Evolutionary conservation across 1,140 invertebrate species (phyloP).

Genomic region (Asbolus verrucosus): DNA sequence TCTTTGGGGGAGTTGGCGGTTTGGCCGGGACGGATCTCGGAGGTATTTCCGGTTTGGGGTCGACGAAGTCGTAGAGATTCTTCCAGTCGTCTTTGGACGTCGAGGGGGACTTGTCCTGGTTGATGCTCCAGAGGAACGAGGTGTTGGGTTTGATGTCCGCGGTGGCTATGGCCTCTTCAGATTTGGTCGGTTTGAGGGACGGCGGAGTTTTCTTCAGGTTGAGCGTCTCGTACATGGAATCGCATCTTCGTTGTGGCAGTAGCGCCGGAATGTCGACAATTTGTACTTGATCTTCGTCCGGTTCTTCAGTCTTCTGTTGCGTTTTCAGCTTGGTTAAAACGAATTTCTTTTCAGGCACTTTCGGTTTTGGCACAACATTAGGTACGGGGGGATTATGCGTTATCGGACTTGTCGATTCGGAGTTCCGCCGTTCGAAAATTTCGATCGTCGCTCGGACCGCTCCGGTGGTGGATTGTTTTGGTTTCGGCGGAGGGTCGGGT

Average conservation of each 20-base stretch:
- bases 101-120: conserved; percentile 45
- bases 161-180: conserved; percentile 32
- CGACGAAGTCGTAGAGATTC: conserved; percentile 37
- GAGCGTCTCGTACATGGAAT: conserved; percentile 59
- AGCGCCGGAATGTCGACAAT: no score
- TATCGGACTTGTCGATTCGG: background rate
- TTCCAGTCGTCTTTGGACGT: conserved; percentile 31
- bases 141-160: conserved; percentile 50
- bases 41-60: conserved; percentile 45
- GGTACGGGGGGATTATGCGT: no score
- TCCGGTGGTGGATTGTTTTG: background rate
- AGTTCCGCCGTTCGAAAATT: conserved; percentile 64
- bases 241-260: conserved; percentile 53
- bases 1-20: conserved; percentile 25
- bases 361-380: conserved; percentile 60
- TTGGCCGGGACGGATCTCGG: conserved; percentile 41
- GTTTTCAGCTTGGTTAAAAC: conserved; percentile 27
- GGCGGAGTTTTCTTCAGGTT: conserved; percentile 50
- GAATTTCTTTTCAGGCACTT: conserved; percentile 61
- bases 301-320: conserved; percentile 48
- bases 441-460: conserved; percentile 65
- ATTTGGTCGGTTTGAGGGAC: conserved; percentile 38
- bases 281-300: conserved; percentile 52
- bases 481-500: background rate
- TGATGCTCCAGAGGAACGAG: conserved; percentile 56